Conservation (phyloP, 2,797 vertebrate genomes). For the Sebastes hopkinsi region DNA sequence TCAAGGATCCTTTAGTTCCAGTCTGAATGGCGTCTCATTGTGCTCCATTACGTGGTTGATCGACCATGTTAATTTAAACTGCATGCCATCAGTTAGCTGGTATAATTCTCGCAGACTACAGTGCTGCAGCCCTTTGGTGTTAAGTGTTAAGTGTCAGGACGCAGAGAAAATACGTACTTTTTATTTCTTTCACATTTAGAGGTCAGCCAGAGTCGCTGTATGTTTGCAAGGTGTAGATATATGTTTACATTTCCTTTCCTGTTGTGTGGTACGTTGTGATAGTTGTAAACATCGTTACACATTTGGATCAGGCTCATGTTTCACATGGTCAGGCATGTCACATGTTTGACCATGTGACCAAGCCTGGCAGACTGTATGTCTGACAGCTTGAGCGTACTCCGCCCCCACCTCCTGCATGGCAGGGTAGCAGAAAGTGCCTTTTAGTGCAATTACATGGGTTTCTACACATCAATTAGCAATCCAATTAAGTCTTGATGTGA, state of each 20-base stretch:
- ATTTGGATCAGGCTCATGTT: background rate
- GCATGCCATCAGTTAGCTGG: slow-evolving; percentile 72
- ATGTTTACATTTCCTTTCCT: background rate
- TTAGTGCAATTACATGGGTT: slow-evolving; percentile 84
- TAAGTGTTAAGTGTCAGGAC: slow-evolving; percentile 26
- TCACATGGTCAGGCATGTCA: slow-evolving; percentile 8
- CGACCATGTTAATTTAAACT: slow-evolving; percentile 79
- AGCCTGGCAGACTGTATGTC: slow-evolving; percentile 18
- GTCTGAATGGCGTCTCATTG: slow-evolving; percentile 74
- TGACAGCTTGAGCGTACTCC: slow-evolving; percentile 51
- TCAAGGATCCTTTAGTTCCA: slow-evolving; percentile 79
- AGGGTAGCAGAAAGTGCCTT: slow-evolving; percentile 71
- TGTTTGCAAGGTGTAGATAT: background rate
- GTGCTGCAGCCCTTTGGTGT: slow-evolving; percentile 34
- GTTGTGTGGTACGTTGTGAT: background rate
- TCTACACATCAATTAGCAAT: slow-evolving; percentile 86
- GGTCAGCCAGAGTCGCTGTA: background rate
- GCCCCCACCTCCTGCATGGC: slow-evolving; percentile 25
- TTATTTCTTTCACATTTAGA: slow-evolving; percentile 7
- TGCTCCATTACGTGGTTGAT: slow-evolving; percentile 78
- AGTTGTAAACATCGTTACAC: background rate
- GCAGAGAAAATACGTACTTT: background rate
- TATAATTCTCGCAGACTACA: slow-evolving; percentile 60
- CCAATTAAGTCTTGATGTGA: slow-evolving; percentile 84
- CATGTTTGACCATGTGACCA: slow-evolving; percentile 30